Evolutionary conservation across 2,797 vertebrate genomes (phyloP).

Genomic region (Enteromius fasciolatus): DNA sequence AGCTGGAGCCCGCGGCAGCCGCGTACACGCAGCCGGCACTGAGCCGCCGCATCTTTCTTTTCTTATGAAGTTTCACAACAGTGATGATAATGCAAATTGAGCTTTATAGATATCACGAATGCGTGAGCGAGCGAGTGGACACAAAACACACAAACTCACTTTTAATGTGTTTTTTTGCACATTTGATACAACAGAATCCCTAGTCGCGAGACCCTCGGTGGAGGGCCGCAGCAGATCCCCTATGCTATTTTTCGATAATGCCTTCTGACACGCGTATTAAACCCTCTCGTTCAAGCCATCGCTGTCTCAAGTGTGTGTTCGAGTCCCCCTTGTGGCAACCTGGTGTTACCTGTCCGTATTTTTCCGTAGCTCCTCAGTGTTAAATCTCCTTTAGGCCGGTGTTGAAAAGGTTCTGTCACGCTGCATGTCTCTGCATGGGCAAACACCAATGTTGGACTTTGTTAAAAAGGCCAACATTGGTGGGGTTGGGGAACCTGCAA

Average conservation of each 20-base stretch:
- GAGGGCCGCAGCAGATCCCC: constrained; percentile 49
- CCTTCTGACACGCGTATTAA: constrained; percentile 90
- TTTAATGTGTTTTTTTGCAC: constrained; percentile 93
- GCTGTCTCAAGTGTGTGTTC: constrained; percentile 78
- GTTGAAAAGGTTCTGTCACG: constrained; percentile 80
- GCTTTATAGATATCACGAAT: constrained; percentile 59
- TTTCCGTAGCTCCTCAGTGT: constrained; percentile 63
- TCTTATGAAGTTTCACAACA: constrained; percentile 76
- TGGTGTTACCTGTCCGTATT: constrained; percentile 78
- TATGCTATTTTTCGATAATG: constrained; percentile 89
- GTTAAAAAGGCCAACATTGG: too few species aligned
- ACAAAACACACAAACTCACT: constrained; percentile 72
- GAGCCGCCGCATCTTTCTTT: constrained; percentile 2
- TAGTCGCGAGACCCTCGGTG: constrained; percentile 57
- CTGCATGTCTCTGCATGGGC: constrained; percentile 91
- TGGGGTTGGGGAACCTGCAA: constrained; percentile 70
- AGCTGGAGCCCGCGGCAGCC: constrained; percentile 70
- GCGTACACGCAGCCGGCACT: constrained; percentile 43
- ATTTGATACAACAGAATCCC: constrained; percentile 79
- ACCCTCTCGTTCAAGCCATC: constrained; percentile 92
- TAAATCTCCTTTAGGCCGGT: constrained; percentile 77
- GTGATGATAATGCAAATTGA: constrained; percentile 43
- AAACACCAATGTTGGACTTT: constrained; percentile 59
- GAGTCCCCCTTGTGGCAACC: constrained; percentile 74
- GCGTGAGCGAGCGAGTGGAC: constrained; percentile 39